Percentiles rank a stretch among this genome's conserved stretches.
Evolutionary conservation across 2,113 vertebrate genomes (phyloP).

Genomic region (Monopterus albus): DNA sequence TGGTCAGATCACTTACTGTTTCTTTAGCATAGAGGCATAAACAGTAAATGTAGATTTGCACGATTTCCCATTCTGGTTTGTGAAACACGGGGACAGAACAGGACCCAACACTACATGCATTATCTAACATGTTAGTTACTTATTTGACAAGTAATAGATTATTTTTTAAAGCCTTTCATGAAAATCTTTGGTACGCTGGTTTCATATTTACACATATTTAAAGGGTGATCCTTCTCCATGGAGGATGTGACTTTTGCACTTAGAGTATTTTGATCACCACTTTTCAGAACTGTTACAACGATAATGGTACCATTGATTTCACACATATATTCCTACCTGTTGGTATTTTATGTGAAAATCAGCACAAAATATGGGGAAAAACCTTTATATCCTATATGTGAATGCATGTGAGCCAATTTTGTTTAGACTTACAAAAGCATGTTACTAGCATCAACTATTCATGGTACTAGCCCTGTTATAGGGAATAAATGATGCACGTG

Average conservation of each 20-base stretch:
- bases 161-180: not conserved
- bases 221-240: not conserved
- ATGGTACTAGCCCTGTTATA: not conserved
- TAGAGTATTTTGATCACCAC: conserved; percentile 2
- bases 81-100: not conserved
- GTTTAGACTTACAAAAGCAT: not conserved
- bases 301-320: not conserved
- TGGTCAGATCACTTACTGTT: not conserved
- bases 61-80: conserved; percentile 4
- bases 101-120: not conserved
- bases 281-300: not conserved
- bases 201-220: not conserved
- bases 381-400: no score
- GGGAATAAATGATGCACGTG: not conserved
- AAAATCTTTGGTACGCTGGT: not conserved
- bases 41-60: conserved; percentile 14
- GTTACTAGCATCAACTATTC: not conserved
- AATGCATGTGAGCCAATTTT: not conserved
- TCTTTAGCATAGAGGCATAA: not conserved
- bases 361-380: not conserved
- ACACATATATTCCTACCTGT: not conserved
- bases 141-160: not conserved
- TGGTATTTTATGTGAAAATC: not conserved
- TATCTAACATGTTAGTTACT: conserved; percentile 15
- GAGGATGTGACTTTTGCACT: not conserved